A percentile compares a stretch with the other conserved stretches of the same genome.
Conservation (phyloP, 37 sponge, comb jelly and placozoan species). For the Beroe ovata region DNA sequence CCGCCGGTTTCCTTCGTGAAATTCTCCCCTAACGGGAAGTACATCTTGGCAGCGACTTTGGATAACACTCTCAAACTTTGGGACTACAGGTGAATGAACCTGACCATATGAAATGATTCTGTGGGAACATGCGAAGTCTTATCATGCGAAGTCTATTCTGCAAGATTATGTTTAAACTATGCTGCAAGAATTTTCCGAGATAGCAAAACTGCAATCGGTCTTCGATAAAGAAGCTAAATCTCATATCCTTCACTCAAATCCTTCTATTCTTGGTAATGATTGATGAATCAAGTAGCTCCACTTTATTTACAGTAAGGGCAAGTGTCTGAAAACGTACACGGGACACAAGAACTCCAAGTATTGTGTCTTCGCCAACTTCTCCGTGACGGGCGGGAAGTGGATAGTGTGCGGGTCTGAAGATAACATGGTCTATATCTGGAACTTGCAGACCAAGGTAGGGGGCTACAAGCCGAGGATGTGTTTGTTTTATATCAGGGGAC, state of each 20-base stretch:
- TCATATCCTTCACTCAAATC: no score
- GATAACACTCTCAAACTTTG: conserved; percentile 95
- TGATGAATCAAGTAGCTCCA: no score
- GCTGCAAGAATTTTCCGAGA: no score
- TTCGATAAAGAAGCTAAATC: no score
- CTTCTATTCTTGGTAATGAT: no score
- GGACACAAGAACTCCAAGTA: conserved; percentile 98
- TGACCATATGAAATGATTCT: conserved; percentile 82
- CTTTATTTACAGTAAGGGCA: conserved; percentile 48
- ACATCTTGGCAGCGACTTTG: conserved; percentile 91
- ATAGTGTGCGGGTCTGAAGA: conserved; percentile 96
- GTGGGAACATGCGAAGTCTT: neutral
- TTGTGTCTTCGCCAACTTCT: conserved; percentile 95
- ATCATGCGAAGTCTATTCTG: neutral
- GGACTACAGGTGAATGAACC: conserved; percentile 83
- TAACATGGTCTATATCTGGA: conserved; percentile 96
- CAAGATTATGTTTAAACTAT: neutral
- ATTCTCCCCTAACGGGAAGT: conserved; percentile 97
- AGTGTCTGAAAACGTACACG: conserved; percentile 89
- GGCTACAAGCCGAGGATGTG: no score
- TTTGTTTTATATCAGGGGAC: no score
- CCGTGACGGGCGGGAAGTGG: conserved; percentile 99
- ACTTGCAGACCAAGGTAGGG: conserved; percentile 84
- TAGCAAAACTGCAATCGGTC: no score
- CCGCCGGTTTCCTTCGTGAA: conserved; percentile 98